Evolutionary conservation across 2,797 vertebrate genomes (phyloP).

Genomic region (Phoxinus dragarum): DNA sequence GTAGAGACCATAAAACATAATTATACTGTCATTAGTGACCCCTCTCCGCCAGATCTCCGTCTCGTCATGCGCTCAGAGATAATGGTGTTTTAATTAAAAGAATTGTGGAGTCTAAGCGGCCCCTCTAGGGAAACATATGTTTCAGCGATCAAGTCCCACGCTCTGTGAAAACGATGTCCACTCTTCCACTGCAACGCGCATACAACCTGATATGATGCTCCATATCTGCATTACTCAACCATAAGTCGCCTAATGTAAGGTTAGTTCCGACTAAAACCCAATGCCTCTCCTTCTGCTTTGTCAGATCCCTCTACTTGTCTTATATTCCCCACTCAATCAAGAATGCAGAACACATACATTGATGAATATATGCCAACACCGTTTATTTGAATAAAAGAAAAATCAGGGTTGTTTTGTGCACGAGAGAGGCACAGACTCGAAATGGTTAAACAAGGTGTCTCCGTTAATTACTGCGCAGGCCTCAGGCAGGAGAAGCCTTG

Average conservation of each 20-base stretch:
- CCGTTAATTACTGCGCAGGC: constrained; percentile 96
- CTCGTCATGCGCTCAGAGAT: constrained; percentile 58
- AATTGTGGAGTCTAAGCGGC: constrained; percentile 53
- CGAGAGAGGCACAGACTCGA: constrained; percentile 71
- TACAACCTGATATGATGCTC: neutral
- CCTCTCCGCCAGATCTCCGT: constrained; percentile 55
- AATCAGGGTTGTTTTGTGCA: constrained; percentile 65
- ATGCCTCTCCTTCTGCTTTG: neutral
- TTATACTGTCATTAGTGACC: constrained; percentile 55
- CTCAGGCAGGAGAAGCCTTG: constrained; percentile 96
- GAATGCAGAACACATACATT: neutral
- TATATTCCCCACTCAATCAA: neutral
- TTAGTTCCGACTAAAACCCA: neutral
- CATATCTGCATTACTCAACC: neutral
- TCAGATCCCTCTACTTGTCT: neutral
- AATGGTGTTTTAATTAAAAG: constrained; percentile 67
- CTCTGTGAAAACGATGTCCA: constrained; percentile 44
- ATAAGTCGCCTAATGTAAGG: neutral
- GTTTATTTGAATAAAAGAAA: constrained; percentile 37
- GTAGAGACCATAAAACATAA: constrained; percentile 54
- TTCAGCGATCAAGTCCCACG: constrained; percentile 49
- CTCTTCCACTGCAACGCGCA: constrained; percentile 32
- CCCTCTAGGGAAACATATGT: constrained; percentile 60
- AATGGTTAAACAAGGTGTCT: constrained; percentile 97
- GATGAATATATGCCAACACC: constrained; percentile 33